Evolutionary conservation across 2,113 vertebrate genomes (phyloP).

Genomic region (Butorides virescens): DNA sequence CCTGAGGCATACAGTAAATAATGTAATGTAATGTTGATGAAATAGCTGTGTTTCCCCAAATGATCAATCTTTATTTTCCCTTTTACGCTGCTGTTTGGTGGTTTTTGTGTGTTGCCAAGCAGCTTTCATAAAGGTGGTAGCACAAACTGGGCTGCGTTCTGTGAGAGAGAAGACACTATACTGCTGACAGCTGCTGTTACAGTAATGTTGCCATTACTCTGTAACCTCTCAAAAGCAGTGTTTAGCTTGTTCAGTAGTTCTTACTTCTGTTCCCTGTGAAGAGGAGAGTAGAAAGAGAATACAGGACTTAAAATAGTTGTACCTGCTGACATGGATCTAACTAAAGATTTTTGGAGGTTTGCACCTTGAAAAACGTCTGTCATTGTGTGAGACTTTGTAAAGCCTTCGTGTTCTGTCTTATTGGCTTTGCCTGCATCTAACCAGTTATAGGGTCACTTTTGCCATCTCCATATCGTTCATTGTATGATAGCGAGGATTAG

Average conservation of each 20-base stretch:
- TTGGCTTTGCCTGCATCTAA: not conserved
- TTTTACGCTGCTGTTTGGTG: accelerated
- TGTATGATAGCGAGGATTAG: not conserved
- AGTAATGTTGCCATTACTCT: not conserved
- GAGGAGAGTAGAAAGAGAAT: not conserved
- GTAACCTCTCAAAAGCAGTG: not conserved
- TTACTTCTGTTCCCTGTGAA: not conserved
- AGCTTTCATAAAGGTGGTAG: not conserved
- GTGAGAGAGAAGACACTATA: not conserved
- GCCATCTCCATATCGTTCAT: not conserved
- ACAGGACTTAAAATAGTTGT: not conserved
- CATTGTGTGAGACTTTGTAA: not conserved
- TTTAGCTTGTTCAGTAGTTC: not conserved
- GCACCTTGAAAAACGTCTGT: not conserved
- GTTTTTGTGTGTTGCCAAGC: not conserved
- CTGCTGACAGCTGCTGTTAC: not conserved
- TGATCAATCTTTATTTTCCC: not conserved
- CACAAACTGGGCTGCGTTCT: not conserved
- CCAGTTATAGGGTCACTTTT: not conserved
- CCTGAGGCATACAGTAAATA: not conserved
- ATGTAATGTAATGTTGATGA: not conserved
- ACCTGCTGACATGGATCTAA: not conserved
- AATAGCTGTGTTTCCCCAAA: not conserved
- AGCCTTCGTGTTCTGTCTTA: not conserved
- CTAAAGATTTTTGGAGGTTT: not conserved